Evolutionary conservation across 35 echinoderm and acorn worm genomes (phyloP).

Genomic region (Chiridota heheva): DNA sequence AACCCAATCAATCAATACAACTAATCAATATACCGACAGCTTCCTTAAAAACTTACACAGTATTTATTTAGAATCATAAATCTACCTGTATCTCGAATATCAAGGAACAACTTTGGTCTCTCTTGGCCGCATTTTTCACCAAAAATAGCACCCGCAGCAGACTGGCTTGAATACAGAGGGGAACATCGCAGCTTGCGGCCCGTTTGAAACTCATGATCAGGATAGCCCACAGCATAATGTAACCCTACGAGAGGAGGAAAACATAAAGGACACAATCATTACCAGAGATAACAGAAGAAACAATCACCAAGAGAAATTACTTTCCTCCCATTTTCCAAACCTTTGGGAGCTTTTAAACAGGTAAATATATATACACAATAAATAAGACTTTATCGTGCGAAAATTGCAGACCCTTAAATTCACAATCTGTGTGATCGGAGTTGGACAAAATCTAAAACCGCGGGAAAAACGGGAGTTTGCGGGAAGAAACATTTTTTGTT

Average conservation of each 20-base stretch:
- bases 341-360: neutral
- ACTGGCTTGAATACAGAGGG: constrained; percentile 66
- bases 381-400: too few species aligned
- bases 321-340: neutral
- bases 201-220: constrained; percentile 35
- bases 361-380: neutral
- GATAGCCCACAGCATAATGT: constrained; percentile 45
- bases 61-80: too few species aligned
- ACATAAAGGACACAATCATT: too few species aligned
- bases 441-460: too few species aligned
- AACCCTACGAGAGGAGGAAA: constrained; percentile 36
- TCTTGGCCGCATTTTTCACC: constrained; percentile 78
- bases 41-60: too few species aligned
- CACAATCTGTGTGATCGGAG: too few species aligned
- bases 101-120: constrained; percentile 69
- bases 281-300: too few species aligned
- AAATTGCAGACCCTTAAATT: too few species aligned
- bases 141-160: constrained; percentile 80
- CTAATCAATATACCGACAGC: too few species aligned
- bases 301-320: neutral
- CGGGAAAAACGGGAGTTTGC: too few species aligned
- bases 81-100: constrained; percentile 72
- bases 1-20: too few species aligned
- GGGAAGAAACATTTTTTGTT: too few species aligned
- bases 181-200: constrained; percentile 75